phyloP scores from a whole-genome alignment of 2,113 vertebrate genomes.

The Ahaetulla prasina region DNA sequence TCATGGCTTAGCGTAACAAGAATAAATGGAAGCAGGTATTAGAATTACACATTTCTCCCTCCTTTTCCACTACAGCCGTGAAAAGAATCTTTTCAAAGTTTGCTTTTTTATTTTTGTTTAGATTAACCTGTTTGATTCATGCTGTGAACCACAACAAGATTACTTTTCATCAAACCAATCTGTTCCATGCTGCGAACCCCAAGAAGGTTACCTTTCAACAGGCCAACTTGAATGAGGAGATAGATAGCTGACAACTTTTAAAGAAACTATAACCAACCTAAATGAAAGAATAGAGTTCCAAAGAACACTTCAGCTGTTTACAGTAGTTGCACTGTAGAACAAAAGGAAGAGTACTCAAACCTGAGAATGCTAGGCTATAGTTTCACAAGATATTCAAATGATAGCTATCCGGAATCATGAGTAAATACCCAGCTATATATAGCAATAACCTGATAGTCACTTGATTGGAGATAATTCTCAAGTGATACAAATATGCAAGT shows the following conservation, averaged over 20 bases:
- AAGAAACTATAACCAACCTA: neutral
- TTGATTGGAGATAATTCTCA: constrained; percentile 52
- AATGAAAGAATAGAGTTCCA: neutral
- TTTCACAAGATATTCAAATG: neutral
- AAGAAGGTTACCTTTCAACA: neutral
- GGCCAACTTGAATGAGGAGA: neutral
- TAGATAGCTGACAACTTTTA: neutral
- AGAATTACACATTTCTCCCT: neutral
- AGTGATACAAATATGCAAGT: constrained; percentile 33
- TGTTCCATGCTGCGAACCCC: neutral
- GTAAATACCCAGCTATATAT: constrained; percentile 17
- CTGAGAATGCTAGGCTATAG: neutral
- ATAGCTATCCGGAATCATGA: constrained; percentile 1
- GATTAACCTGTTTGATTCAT: neutral
- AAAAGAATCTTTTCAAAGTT: neutral
- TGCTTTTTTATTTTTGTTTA: neutral
- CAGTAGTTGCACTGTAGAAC: neutral
- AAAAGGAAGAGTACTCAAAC: neutral
- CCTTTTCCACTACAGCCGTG: neutral
- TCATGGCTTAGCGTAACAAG: neutral
- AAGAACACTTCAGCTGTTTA: neutral
- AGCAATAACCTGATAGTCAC: constrained; percentile 9
- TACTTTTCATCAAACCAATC: neutral
- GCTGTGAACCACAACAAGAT: neutral
- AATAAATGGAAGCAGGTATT: neutral